Evolutionary conservation across 2,888 invertebrate species (phyloP).

Genomic region (Scelioninae gen. 2): DNA sequence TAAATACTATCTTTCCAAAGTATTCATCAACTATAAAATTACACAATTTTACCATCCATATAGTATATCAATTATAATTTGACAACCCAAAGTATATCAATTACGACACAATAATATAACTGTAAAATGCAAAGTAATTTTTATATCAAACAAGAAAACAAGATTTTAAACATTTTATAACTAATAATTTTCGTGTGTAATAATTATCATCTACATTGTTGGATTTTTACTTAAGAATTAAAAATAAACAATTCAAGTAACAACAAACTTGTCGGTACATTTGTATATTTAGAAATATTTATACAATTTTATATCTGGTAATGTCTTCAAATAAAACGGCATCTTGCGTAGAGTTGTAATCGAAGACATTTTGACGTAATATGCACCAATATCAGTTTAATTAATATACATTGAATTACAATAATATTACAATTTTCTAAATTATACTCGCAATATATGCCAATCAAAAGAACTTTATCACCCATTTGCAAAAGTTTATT

Average conservation of each 20-base stretch:
- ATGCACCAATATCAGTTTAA: slow-evolving; percentile 62
- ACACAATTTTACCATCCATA: too few relatives aligned
- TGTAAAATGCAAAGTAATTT: too few relatives aligned
- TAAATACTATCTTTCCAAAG: too few relatives aligned
- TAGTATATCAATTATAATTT: too few relatives aligned
- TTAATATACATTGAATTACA: slow-evolving; percentile 73
- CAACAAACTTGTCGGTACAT: slow-evolving; percentile 62
- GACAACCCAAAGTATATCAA: too few relatives aligned
- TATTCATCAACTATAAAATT: too few relatives aligned
- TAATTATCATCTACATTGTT: neutral
- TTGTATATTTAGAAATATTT: slow-evolving; percentile 74
- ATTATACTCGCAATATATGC: slow-evolving; percentile 71
- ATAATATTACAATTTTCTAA: slow-evolving; percentile 70
- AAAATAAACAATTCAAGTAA: neutral
- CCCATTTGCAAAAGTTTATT: too few relatives aligned
- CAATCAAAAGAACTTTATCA: too few relatives aligned
- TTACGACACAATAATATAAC: too few relatives aligned
- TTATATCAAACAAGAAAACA: too few relatives aligned
- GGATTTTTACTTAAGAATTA: neutral
- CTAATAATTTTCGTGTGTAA: too few relatives aligned
- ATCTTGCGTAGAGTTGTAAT: slow-evolving; percentile 30
- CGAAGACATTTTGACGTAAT: slow-evolving; percentile 58
- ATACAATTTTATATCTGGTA: slow-evolving; percentile 66
- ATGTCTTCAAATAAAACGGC: slow-evolving; percentile 43
- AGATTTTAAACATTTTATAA: too few relatives aligned